phyloP scores from a whole-genome alignment of 2,113 vertebrate genomes.

The Trinectes maculatus region DNA sequence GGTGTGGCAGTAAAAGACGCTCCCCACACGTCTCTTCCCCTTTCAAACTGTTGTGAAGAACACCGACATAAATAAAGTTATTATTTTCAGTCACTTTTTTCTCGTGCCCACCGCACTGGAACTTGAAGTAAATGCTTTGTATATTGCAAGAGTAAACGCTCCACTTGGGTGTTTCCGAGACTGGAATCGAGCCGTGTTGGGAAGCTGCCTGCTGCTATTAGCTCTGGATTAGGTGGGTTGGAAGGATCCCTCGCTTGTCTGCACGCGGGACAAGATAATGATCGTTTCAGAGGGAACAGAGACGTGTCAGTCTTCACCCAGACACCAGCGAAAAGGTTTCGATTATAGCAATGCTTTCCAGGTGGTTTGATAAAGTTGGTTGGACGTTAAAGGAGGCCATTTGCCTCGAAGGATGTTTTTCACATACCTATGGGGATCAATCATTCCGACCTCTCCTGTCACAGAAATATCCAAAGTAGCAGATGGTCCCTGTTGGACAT shows the following conservation, averaged over 20 bases:
- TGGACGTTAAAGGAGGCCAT: slow-evolving; percentile 15
- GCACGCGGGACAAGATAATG: slow-evolving; percentile 62
- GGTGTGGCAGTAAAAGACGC: slow-evolving; percentile 22
- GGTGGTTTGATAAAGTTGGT: slow-evolving; percentile 31
- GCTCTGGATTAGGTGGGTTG: slow-evolving; percentile 62
- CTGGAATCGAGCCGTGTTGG: slow-evolving; percentile 53
- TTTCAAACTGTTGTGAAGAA: slow-evolving; percentile 23
- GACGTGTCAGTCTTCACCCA: slow-evolving; percentile 27
- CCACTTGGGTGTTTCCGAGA: slow-evolving; percentile 42
- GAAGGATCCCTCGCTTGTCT: slow-evolving; percentile 34
- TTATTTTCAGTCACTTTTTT: slow-evolving; percentile 28
- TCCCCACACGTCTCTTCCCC: slow-evolving; percentile 23
- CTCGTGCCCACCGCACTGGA: slow-evolving; percentile 15
- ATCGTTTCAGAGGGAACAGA: slow-evolving; percentile 48
- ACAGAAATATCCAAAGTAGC: neutral
- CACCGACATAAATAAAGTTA: slow-evolving; percentile 39
- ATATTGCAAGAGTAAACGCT: slow-evolving; percentile 34
- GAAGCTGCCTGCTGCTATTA: slow-evolving; percentile 58
- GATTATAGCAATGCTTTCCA: slow-evolving; percentile 64
- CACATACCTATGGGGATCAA: neutral
- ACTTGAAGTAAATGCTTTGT: slow-evolving; percentile 33
- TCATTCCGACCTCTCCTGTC: neutral
- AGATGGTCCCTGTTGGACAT: slow-evolving; percentile 16
- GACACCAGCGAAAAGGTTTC: slow-evolving; percentile 35
- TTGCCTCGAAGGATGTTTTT: neutral